Evolutionary conservation across 2,888 invertebrate genomes (phyloP).

Genomic region (Ophonus ardosiacus): DNA sequence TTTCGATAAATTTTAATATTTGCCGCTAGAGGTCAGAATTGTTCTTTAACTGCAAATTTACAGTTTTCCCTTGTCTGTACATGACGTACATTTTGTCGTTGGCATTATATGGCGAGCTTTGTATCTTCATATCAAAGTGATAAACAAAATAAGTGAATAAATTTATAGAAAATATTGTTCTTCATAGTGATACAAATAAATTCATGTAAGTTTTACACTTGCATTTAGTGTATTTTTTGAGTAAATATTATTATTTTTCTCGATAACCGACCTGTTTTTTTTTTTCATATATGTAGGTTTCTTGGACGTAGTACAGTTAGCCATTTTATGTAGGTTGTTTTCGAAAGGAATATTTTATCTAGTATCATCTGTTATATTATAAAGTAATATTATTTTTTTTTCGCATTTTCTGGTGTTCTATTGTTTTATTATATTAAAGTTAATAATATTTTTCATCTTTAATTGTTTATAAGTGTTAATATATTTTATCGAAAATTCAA

Average conservation of each 20-base stretch:
- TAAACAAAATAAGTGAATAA: constrained; percentile 62
- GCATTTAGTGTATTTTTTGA: constrained; percentile 24
- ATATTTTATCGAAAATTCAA: constrained; percentile 20
- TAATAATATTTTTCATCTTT: not conserved
- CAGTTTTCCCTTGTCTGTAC: constrained; percentile 53
- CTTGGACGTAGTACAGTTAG: constrained; percentile 63
- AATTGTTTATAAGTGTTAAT: not conserved
- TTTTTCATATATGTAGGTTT: constrained; percentile 58
- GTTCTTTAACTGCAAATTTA: constrained; percentile 38
- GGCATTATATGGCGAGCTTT: constrained; percentile 64
- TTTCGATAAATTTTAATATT: not conserved
- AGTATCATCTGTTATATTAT: constrained; percentile 24
- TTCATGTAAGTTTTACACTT: constrained; percentile 60
- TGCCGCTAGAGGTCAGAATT: constrained; percentile 32
- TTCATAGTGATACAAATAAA: constrained; percentile 56
- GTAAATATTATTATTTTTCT: constrained; percentile 25
- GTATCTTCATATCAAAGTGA: constrained; percentile 64
- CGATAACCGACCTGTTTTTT: constrained; percentile 49
- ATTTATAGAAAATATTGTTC: constrained; percentile 41
- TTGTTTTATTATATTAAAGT: not conserved
- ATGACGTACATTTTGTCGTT: constrained; percentile 64
- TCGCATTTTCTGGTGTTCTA: not conserved
- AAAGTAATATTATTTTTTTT: not conserved
- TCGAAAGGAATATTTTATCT: constrained; percentile 51
- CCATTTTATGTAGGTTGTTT: constrained; percentile 63